Conservation (phyloP, 2,888 invertebrate genomes). For the Euclidia mi region DNA sequence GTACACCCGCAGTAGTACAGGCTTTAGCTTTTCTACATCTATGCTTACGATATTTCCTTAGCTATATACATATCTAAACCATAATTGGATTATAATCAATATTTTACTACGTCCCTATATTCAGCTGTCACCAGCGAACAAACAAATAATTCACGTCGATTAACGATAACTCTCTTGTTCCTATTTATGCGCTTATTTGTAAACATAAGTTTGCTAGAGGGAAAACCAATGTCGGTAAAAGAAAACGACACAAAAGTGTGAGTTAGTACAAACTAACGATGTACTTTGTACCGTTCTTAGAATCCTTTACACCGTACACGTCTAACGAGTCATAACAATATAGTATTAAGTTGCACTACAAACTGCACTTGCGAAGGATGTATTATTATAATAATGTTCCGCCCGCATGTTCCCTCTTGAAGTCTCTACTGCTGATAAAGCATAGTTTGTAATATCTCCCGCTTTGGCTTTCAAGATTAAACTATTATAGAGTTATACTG, state of each 20-base stretch:
- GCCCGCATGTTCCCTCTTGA: slow-evolving; percentile 1
- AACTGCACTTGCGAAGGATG: not conserved
- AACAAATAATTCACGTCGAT: no score
- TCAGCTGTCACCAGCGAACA: no score
- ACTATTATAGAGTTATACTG: not conserved
- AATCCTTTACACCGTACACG: not conserved
- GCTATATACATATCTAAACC: no score
- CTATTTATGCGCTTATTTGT: not conserved
- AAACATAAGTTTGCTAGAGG: not conserved
- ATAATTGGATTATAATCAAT: no score
- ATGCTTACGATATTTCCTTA: no score
- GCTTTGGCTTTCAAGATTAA: not conserved
- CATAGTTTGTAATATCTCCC: not conserved
- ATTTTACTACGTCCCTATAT: no score
- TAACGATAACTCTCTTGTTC: no score
- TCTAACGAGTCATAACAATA: slow-evolving; percentile 4
- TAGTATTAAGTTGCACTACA: not conserved
- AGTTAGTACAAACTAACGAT: not conserved
- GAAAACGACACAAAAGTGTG: no score
- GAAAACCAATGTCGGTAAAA: not conserved
- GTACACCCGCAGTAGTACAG: no score
- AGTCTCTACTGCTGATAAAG: not conserved
- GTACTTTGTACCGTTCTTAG: slow-evolving; percentile 2
- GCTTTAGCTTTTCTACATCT: no score
- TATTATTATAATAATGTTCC: slow-evolving; percentile 1